Base-by-base conservation (phyloP, 2,113 vertebrate species). In the Phyllostomus discolor region DNA sequence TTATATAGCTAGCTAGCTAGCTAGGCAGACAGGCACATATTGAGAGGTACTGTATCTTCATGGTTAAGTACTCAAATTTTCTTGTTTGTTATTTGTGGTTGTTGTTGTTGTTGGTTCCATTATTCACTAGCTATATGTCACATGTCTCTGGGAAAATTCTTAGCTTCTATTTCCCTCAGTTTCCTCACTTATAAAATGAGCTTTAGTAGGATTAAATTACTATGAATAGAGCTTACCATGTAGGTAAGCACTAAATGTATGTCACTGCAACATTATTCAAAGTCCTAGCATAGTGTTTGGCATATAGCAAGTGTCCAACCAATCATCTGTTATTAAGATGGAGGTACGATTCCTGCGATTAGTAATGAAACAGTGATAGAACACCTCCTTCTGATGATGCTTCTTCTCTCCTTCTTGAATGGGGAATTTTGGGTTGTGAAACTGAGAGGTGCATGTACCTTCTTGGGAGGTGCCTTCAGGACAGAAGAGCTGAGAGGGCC, bases 31-130 rank as follows among this genome's bases (percentile, higher is more conserved):
- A 93, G 54, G 70, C 35, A 10, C 33, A 59, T 78, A 20, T 41
- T 92, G 48, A 94, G 54, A 87, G 7, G 12, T 70, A 81, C 35
- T 59, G n/a, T 66, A 54, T 92, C n/a, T 79, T 96, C 62, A 84
- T 87, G 43, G 15, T 84, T 52, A 91, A 85, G n/a, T 85, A 50
- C 10, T 89, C 67, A 91, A 4, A 82, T 73, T 90, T 57, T 93
- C 41, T 89, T 89, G 41, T n/a, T 64, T 96, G 88, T 22, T 75
- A 33, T 24, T 95, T 89, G 95, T n/a, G n/a, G n/a, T 66, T 24
- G 50, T 20, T 22, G 22, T 22, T 75, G 35, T 24, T 95, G 89
- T 97, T 52, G 73, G 46, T 41, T 89, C 20, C 41, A 86, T 73
- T 72, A 26, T 79, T 89, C 35, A 87, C 24, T 52, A 62, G 10